Base-by-base conservation (phyloP, 2,888 invertebrate species). In the Desoria tigrina region DNA sequence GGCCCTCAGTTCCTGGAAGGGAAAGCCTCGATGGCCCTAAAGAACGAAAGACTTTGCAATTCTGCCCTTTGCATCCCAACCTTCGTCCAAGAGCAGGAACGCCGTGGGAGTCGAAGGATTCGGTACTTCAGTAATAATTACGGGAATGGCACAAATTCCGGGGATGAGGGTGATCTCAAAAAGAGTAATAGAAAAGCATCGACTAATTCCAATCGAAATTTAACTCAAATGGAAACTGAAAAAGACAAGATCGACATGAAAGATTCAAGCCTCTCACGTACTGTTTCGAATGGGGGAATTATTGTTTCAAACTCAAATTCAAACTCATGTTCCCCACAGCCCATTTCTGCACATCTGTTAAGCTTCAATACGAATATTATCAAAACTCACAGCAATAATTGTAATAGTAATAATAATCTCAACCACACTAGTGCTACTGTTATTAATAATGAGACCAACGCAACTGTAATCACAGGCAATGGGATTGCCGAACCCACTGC, bases 11-110 rank as follows among this genome's bases (percentile, higher is more conserved):
- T 63, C 18, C 59, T 53, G 37, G 69, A 69, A 18, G 63, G 63
- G 49, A 66, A 42, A 42, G 51, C 65, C 14, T 54, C 63, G 14
- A 27, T 54, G 37, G 51, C 51, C 51, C 61, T 69, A 56, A 68
- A 74, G 42, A 72, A 72, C 51, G 70, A 70, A 57, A 84, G 88
- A 51, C 82, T 86, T 56, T 89, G 87, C 78, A 88, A 87, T 77
- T 92, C 92, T n/a, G 83, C 92, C 75, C 88, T 93, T 14, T 90
- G 89, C 78, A 81, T 94, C 65, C 94, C 93, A 1, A 94, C 93
- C 0, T 94, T 87, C 78, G 86, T 92, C 72, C 86, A 86, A 64
- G 71, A 77, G 45, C 73, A 75, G 59, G 74, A 73, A 56, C 59
- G 54, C 14, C 57, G 42, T 27, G 56, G 65, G 54, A 57, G 58